phyloP scores from a whole-genome alignment of 2,888 invertebrate genomes.

The Hirtodrosophila trivittata region DNA sequence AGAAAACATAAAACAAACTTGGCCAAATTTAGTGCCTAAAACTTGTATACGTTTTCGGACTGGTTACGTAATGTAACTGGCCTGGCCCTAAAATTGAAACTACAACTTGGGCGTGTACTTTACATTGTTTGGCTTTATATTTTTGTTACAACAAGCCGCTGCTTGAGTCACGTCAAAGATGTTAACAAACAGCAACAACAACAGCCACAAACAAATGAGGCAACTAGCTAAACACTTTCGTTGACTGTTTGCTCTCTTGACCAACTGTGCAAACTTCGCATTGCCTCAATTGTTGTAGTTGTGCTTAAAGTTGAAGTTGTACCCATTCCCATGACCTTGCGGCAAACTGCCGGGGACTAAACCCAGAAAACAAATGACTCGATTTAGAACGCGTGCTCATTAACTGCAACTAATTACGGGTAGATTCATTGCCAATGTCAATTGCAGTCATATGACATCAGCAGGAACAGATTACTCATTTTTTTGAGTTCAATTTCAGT shows the following conservation, averaged over 20 bases:
- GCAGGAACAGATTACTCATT: conserved; percentile 19
- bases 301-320: conserved; percentile 30
- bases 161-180: conserved; percentile 54
- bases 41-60: conserved; percentile 15
- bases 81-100: conserved; percentile 55
- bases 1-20: conserved; percentile 11
- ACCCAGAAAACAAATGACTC: conserved; percentile 32
- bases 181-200: conserved; percentile 41
- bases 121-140: conserved; percentile 30
- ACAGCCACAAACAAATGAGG: conserved; percentile 55
- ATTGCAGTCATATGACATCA: conserved; percentile 72
- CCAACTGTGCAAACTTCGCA: conserved; percentile 67
- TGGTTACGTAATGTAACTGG: conserved; percentile 56
- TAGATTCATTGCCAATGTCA: conserved; percentile 76
- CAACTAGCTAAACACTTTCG: conserved; percentile 66
- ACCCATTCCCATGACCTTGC: conserved; percentile 70
- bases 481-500: not conserved
- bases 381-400: conserved; percentile 61
- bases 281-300: conserved; percentile 25
- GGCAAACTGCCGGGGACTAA: conserved; percentile 14
- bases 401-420: conserved; percentile 65
- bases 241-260: conserved; percentile 68
- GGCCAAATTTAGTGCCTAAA: conserved; percentile 18
- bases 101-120: conserved; percentile 47
- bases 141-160: conserved; percentile 19